Conservation (phyloP, 1,140 invertebrate genomes). For the Sipha flava region DNA sequence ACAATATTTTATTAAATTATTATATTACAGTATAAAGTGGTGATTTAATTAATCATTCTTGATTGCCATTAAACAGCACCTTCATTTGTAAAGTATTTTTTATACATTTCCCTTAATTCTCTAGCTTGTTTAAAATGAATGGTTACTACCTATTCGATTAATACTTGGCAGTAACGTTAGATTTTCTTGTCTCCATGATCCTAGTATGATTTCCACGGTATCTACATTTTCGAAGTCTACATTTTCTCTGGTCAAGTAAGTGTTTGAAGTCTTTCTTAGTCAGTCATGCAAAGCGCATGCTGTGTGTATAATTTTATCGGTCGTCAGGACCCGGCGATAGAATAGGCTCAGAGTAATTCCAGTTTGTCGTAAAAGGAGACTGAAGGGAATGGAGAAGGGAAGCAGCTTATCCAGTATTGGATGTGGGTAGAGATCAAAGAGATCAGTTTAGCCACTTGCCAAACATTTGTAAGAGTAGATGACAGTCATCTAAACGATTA, state of each 20-base stretch:
- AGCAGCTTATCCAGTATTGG: constrained; percentile 14
- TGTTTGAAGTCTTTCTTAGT: not conserved
- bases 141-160: not conserved
- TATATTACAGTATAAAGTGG: not conserved
- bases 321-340: not conserved
- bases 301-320: constrained; percentile 40
- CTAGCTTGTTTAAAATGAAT: not conserved
- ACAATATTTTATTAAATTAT: not conserved
- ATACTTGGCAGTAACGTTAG: not conserved
- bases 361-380: not conserved
- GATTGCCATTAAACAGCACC: constrained; percentile 36
- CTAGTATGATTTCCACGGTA: constrained; percentile 24
- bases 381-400: not conserved
- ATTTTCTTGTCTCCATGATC: not conserved
- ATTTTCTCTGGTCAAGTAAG: not conserved
- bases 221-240: not conserved
- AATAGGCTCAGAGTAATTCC: constrained; percentile 9
- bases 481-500: not conserved
- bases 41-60: not conserved
- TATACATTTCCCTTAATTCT: constrained; percentile 25
- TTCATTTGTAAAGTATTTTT: constrained; percentile 28
- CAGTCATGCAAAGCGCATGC: constrained; percentile 39
- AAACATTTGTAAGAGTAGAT: constrained; percentile 4
- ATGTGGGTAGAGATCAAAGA: not conserved
- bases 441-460: not conserved